Percentiles rank a stretch among this genome's conserved stretches.
These are phyloP conservation scores for Zootoca vivipara DNA, from an alignment of 2,113 vertebrate species.

Conservation along the genomic window DNA sequence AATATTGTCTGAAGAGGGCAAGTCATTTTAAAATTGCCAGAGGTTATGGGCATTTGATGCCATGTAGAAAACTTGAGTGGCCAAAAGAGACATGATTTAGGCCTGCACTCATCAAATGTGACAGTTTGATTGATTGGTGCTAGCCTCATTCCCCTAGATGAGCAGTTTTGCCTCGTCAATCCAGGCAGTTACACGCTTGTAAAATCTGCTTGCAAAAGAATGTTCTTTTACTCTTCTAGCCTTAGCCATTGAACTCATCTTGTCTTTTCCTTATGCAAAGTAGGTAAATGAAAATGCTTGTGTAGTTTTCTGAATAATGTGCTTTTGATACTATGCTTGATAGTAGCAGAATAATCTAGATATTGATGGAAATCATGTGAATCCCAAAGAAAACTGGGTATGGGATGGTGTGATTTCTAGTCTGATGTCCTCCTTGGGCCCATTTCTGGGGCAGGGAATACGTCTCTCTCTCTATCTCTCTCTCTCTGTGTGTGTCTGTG, in stretches of 20 bases:
- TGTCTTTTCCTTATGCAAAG: neutral
- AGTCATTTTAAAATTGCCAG: slow-evolving; percentile 32
- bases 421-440: neutral
- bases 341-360: neutral
- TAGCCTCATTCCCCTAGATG: neutral
- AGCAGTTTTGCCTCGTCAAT: slow-evolving; percentile 1
- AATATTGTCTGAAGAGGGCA: slow-evolving; percentile 16
- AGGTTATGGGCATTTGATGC: neutral
- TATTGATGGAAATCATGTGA: neutral
- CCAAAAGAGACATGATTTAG: slow-evolving; percentile 9
- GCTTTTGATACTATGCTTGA: neutral
- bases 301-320: neutral
- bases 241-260: accelerated
- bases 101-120: neutral
- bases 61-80: neutral
- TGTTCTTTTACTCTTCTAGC: neutral
- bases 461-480: too few species aligned
- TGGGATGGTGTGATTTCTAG: neutral
- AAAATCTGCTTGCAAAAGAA: slow-evolving; percentile 28
- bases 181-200: slow-evolving; percentile 18
- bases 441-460: neutral
- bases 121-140: neutral
- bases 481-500: too few species aligned
- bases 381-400: neutral
- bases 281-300: neutral